phyloP scores from a whole-genome alignment of 2,113 vertebrate genomes.

The Accipiter virgatus region DNA sequence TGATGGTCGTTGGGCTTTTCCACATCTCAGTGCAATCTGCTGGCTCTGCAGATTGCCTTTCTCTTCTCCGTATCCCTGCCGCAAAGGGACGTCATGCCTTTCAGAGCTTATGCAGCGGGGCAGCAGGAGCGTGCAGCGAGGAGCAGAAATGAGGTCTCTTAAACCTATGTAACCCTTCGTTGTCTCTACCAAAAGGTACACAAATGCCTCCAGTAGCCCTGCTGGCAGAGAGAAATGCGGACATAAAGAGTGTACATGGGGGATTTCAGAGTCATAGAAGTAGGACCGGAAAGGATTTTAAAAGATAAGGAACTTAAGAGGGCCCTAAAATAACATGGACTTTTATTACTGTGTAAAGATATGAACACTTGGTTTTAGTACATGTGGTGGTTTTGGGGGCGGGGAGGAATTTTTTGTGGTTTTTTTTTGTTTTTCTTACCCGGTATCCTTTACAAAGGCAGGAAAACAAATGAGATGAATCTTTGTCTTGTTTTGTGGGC shows the following conservation, averaged over 20 bases:
- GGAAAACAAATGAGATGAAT: not conserved
- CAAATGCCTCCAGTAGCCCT: not conserved
- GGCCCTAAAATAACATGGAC: not conserved
- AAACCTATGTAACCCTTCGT: not conserved
- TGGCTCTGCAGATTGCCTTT: not conserved
- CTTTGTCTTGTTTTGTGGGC: not conserved
- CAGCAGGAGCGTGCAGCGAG: not conserved
- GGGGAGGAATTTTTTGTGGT: not conserved
- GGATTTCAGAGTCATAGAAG: not conserved
- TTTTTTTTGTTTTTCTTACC: not conserved
- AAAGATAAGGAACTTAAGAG: not conserved
- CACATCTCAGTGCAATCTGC: not conserved
- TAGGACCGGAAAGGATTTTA: not conserved
- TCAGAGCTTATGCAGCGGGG: rapidly evolving
- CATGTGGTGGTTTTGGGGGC: not conserved
- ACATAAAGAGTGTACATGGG: not conserved
- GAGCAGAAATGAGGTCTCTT: not conserved
- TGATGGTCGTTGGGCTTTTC: not conserved
- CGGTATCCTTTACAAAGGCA: not conserved
- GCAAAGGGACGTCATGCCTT: not conserved
- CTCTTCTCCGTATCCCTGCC: not conserved
- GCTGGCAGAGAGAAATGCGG: not conserved
- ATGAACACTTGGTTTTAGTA: not conserved
- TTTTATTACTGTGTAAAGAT: not conserved
- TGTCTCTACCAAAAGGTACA: not conserved